Percentiles rank a stretch among this genome's conserved stretches.
These are phyloP conservation scores for Diacarnus erythraeanus DNA, from an alignment of 37 sponge, comb jelly and placozoan genomes.

Conservation along the genomic window DNA sequence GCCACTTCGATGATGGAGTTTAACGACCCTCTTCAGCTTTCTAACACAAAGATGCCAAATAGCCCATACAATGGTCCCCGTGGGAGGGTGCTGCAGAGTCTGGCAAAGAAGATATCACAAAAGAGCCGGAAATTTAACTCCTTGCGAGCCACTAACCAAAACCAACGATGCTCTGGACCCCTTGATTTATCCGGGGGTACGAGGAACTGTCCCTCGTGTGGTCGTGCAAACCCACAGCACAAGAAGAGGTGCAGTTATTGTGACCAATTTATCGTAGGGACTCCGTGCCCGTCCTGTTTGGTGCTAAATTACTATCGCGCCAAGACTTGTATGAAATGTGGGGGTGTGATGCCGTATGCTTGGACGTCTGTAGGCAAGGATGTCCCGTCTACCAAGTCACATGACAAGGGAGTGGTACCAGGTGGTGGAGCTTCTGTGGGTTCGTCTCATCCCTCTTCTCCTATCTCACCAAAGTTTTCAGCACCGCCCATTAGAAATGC, in stretches of 20 bases:
- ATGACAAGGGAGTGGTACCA: not conserved
- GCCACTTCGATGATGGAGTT: too few species aligned
- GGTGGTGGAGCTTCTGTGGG: slow-evolving; percentile 3
- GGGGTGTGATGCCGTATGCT: not conserved
- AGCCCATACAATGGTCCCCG: slow-evolving; percentile 6
- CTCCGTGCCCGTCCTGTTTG: slow-evolving; percentile 48
- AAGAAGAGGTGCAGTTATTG: slow-evolving; percentile 71
- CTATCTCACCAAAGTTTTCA: slow-evolving; percentile 27
- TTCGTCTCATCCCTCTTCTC: slow-evolving; percentile 16
- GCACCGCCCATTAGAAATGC: slow-evolving; percentile 69
- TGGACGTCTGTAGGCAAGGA: not conserved
- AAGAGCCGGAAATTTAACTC: slow-evolving; percentile 33
- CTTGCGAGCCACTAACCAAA: not conserved
- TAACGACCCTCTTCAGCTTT: not conserved
- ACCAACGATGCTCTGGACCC: not conserved
- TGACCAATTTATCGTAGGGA: slow-evolving; percentile 52
- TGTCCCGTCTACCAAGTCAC: not conserved
- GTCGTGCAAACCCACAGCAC: slow-evolving; percentile 24
- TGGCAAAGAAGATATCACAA: slow-evolving; percentile 61
- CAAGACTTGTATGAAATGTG: slow-evolving; percentile 51
- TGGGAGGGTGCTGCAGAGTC: slow-evolving; percentile 22
- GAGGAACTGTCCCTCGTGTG: slow-evolving; percentile 50
- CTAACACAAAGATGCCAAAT: too few species aligned
- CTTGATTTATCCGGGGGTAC: not conserved
- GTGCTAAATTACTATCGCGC: slow-evolving; percentile 56